Conservation (phyloP, 2,113 vertebrate genomes). For the Rhagologus leucostigma region DNA sequence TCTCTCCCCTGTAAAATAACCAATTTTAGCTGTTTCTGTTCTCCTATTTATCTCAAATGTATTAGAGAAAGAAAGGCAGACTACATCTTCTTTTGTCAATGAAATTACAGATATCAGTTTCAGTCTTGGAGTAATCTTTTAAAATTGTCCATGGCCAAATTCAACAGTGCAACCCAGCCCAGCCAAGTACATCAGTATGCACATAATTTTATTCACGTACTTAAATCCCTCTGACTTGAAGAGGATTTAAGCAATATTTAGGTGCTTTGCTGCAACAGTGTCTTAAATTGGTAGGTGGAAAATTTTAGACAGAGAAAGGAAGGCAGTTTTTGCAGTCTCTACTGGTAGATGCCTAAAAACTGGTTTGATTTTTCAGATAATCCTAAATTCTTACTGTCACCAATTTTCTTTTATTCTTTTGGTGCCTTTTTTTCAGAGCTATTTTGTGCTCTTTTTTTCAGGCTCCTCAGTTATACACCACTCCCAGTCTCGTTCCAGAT, state of each 20-base stretch:
- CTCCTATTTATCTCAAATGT: conserved; percentile 24
- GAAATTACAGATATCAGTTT: conserved; percentile 42
- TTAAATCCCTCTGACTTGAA: conserved; percentile 8
- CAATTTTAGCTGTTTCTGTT: conserved; percentile 28
- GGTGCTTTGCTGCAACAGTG: background rate
- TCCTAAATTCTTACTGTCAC: background rate
- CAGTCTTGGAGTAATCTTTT: conserved; percentile 34
- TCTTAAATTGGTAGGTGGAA: background rate
- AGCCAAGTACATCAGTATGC: conserved; percentile 17
- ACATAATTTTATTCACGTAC: conserved; percentile 19
- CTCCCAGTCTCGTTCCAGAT: background rate
- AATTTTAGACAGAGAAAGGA: background rate
- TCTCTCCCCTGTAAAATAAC: background rate
- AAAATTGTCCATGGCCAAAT: conserved; percentile 25
- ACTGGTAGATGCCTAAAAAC: background rate
- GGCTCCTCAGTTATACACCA: background rate
- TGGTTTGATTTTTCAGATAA: background rate
- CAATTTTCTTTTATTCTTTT: background rate
- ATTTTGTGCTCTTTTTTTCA: background rate
- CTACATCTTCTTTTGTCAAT: conserved; percentile 44
- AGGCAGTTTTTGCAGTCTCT: background rate
- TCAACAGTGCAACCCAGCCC: background rate
- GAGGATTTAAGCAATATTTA: conserved; percentile 28
- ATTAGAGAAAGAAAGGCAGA: conserved; percentile 25
- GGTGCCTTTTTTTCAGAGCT: background rate